phyloP scores from a whole-genome alignment of 2,888 invertebrate species.

The Thysanoteuthis rhombus region DNA sequence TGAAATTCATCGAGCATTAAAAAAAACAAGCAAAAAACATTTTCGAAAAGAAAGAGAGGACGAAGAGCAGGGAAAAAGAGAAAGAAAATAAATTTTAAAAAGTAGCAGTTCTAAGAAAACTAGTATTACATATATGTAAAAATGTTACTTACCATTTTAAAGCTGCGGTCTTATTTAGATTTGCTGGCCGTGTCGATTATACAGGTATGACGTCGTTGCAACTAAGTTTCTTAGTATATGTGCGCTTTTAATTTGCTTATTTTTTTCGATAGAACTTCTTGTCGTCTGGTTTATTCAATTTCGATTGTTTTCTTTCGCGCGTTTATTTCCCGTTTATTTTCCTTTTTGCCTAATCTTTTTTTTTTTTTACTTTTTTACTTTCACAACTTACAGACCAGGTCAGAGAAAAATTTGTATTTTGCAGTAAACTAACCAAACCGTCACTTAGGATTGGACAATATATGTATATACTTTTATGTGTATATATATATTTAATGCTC shows the following conservation, averaged over 20 bases:
- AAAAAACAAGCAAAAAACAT: not conserved
- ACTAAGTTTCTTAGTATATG: not conserved
- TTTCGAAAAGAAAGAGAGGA: not conserved
- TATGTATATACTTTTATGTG: not conserved
- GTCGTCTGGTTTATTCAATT: not conserved
- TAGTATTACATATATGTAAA: not conserved
- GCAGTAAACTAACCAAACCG: not conserved
- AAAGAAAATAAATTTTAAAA: not conserved
- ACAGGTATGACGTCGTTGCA: not conserved
- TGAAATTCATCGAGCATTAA: not conserved
- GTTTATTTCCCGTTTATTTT: not conserved
- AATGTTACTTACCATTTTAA: not conserved
- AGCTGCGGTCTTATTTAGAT: not conserved
- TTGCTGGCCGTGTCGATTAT: not conserved
- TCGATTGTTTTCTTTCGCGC: not conserved
- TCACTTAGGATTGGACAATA: not conserved
- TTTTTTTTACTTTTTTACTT: not conserved
- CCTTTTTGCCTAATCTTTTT: not conserved
- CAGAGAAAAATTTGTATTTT: not conserved
- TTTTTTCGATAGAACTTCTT: not conserved
- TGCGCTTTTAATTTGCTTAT: not conserved
- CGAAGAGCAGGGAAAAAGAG: not conserved
- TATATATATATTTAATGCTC: not conserved
- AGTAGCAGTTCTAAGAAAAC: not conserved
- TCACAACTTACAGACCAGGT: not conserved